These are phyloP conservation scores for Megalops cyprinoides DNA, from an alignment of 2,797 vertebrate species.

Conservation along the genomic window DNA sequence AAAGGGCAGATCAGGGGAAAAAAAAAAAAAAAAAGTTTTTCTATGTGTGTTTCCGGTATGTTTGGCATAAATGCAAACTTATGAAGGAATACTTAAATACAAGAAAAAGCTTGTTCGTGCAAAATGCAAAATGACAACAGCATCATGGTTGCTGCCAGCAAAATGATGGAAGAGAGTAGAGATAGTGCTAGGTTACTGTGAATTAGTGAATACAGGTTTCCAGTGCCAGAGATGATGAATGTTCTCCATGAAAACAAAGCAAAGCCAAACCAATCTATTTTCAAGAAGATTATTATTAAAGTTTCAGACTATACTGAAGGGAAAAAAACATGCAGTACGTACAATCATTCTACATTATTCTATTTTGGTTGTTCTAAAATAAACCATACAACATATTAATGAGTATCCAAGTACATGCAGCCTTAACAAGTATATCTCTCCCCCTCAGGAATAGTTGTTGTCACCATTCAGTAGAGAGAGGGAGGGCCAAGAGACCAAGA, in stretches of 20 bases:
- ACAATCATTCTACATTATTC: constrained; percentile 5
- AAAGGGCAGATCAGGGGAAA: background rate
- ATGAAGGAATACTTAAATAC: background rate
- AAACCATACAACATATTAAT: constrained; percentile 19
- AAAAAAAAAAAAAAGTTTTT: background rate
- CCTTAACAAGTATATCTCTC: constrained; percentile 20
- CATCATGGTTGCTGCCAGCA: background rate
- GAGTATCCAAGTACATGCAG: constrained; percentile 19
- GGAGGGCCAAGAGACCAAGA: background rate
- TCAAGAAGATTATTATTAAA: too few species aligned
- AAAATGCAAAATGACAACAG: background rate
- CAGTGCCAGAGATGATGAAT: background rate
- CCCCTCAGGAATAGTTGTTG: constrained; percentile 24
- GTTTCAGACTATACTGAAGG: constrained; percentile 12
- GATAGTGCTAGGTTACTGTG: background rate
- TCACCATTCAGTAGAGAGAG: background rate
- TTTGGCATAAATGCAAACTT: background rate
- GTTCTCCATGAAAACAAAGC: background rate
- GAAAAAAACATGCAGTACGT: background rate
- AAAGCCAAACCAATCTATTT: background rate
- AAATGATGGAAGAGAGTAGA: background rate
- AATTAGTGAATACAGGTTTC: background rate
- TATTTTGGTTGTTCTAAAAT: constrained; percentile 17
- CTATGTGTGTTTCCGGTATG: background rate
- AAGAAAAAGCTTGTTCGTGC: background rate